Base-by-base conservation (phyloP, 1,140 invertebrate genomes). In the Cydia amplana region DNA sequence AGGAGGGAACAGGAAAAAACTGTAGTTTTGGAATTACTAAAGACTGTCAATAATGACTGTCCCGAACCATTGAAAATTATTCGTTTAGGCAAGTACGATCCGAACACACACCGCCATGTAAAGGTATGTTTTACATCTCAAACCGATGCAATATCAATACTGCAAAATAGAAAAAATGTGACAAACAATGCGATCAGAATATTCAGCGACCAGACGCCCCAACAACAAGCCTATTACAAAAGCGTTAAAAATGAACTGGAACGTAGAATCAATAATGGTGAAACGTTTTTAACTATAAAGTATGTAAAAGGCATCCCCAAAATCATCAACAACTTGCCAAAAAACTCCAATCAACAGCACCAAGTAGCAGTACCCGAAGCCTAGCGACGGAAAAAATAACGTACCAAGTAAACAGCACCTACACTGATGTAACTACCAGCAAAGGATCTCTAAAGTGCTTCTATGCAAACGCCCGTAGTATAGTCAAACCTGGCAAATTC, bases 151-250 rank as follows among this genome's bases (percentile, higher is more conserved):
- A 49, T 12, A 49, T 14, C 46, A 1, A 25, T 77, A 51, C 46
- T 77, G 16, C 40, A 20, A 9, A 74, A 70, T 28, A 65, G 51
- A 36, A 36, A 49, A 14, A 77, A 51, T 1, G 1, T 76, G 46
- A 7, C 10, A 14, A 49, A 3, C 14, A 25, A 43, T 20, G 70
- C 65, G 6, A 63, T 78, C 9, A 75, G 73, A 70, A 78, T 78
- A 10, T 74, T 73, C 23, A 74, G 74, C 5, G 77, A 81, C 51
- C 65, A 74, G 28, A 81, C 78, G n/a, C 75, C 67, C 14, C 7
- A 43, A 23, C 80, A 81, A 46, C 60, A 72, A n/a, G 46, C 46
- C 4, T 40, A 55, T 10, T 74, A 49, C 55, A 72, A 74, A 12
- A 49, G 23, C 10, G 14, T 4, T 4, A 25, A 25, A 25, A 25